Evolutionary conservation across 2,888 invertebrate species (phyloP).

Genomic region (Archaeoteleia sp.): DNA sequence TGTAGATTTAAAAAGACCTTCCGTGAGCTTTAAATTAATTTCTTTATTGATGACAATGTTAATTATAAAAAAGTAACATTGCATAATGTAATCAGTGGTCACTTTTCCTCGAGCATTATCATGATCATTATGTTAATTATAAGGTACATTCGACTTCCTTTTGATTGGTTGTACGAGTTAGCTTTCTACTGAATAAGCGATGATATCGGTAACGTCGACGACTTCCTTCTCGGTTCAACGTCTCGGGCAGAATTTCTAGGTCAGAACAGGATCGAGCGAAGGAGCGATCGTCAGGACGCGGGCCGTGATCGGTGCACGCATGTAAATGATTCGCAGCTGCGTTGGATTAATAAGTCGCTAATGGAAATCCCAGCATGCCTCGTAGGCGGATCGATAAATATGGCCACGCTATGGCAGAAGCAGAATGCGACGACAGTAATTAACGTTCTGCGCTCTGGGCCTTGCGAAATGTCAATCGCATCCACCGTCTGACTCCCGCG

Average conservation of each 20-base stretch:
- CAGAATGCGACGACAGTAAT: constrained; percentile 55
- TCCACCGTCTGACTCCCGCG: constrained; percentile 43
- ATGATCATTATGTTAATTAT: constrained; percentile 46
- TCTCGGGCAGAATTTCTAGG: constrained; percentile 51
- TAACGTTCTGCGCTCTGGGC: constrained; percentile 51
- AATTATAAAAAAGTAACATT: constrained; percentile 37
- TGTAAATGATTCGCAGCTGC: constrained; percentile 48
- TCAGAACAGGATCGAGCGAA: constrained; percentile 39
- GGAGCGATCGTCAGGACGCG: constrained; percentile 27
- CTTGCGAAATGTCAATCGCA: constrained; percentile 55
- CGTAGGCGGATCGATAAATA: constrained; percentile 68
- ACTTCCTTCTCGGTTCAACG: constrained; percentile 48
- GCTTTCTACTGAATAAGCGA: constrained; percentile 47
- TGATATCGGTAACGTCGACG: constrained; percentile 47
- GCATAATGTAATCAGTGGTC: constrained; percentile 30
- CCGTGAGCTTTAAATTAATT: too few relatives aligned
- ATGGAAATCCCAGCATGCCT: constrained; percentile 64
- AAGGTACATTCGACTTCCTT: constrained; percentile 36
- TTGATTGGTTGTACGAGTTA: constrained; percentile 32
- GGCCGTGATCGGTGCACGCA: constrained; percentile 36
- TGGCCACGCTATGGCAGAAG: constrained; percentile 55
- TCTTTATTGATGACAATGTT: constrained; percentile 27
- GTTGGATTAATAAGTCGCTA: constrained; percentile 67
- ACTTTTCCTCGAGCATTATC: constrained; percentile 33
- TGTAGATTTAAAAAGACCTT: too few relatives aligned